Evolutionary conservation across 1,140 invertebrate genomes (phyloP), one percentile per base, ranked within the genome.

Genomic region (Lerema accius): DNA sequence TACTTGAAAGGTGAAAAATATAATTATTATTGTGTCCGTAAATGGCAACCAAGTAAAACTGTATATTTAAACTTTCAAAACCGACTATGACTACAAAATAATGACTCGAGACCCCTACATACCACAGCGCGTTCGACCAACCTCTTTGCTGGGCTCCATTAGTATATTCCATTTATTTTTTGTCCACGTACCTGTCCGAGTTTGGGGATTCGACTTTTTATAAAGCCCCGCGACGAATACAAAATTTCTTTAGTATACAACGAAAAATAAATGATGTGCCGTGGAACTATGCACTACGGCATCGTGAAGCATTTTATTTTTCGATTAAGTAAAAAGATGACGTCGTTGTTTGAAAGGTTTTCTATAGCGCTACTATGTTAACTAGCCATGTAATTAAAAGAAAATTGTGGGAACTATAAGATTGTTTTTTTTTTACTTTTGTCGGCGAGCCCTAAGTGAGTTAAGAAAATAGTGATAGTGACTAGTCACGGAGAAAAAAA

Each of bases 141-240:
- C 85, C 83, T 82, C 86, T 78, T 72, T 64, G 80, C 76, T 77
- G 64, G 78, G 84, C 78, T 86, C 84, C 87, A 90, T 90, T 90
- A 90, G 88, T 87, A 86, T 89, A 87, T 90, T 89, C 84, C 86
- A 90, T 90, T 90, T 90, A 90, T 90, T 90, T 90, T 90, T 90
- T 90, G 84, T 89, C 84, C 84, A 83, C 87, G 82, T 89, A 90
- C 86, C 86, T 90, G 84, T 86, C 80, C 79, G 78, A 81, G 71
- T 86, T 89, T 76, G 77, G 84, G 85, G 84, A 78, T 87, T 87
- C 69, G 65, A 78, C 70, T 80, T 79, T 90, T 87, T 87, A 74
- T 81, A 81, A 71, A 76, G 78, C 73, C 80, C 76, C 80, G 79
- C 84, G 84, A 87, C 84, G 84, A 84, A 90, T 84, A 88, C 84